Conservation (phyloP, 1,140 invertebrate species). For the Aradophagus sp. region DNA sequence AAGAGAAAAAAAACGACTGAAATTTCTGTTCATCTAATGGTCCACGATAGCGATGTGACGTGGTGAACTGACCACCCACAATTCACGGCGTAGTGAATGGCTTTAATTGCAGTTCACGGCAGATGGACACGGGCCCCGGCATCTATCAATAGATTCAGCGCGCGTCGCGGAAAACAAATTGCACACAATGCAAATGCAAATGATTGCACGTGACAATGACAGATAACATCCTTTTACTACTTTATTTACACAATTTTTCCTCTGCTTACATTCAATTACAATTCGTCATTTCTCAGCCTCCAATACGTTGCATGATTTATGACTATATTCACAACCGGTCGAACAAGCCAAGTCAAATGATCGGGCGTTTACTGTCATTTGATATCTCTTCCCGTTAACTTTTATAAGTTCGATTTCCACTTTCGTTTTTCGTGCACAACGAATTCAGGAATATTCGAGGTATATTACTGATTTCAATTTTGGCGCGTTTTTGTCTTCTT, state of each 20-base stretch:
- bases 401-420: constrained; percentile 3
- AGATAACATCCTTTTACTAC: constrained; percentile 50
- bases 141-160: constrained; percentile 41
- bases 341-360: constrained; percentile 5
- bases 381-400: constrained; percentile 5
- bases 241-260: constrained; percentile 49
- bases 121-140: constrained; percentile 38
- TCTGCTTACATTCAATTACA: constrained; percentile 50
- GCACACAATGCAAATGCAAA: constrained; percentile 44
- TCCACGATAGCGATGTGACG: too few species aligned
- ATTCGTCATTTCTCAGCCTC: constrained; percentile 46
- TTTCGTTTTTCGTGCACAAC: too few species aligned
- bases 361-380: constrained; percentile 8
- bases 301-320: constrained; percentile 45
- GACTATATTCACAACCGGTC: constrained; percentile 30
- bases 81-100: constrained; percentile 42
- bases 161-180: constrained; percentile 43
- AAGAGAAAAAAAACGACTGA: too few species aligned
- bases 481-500: too few species aligned
- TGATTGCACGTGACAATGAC: constrained; percentile 42
- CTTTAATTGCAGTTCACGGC: constrained; percentile 41
- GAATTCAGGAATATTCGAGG: too few species aligned
- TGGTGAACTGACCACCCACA: constrained; percentile 48
- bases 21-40: too few species aligned
- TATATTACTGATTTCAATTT: too few species aligned